Evolutionary conservation across 1,140 invertebrate genomes (phyloP).

Genomic region (Ceratina japonica): DNA sequence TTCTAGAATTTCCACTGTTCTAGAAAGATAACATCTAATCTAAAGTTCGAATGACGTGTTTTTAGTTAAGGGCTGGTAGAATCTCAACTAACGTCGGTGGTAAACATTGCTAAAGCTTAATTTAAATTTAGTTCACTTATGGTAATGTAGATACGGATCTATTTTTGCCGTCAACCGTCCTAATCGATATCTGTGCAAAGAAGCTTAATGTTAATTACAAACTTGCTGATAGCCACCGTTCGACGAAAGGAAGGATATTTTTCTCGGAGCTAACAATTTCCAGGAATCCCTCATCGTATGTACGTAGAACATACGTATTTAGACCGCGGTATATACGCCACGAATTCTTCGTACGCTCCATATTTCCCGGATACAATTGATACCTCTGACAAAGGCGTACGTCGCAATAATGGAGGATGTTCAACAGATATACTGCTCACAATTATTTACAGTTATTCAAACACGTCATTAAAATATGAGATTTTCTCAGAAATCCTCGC

Average conservation of each 20-base stretch:
- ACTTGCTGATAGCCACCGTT: neutral
- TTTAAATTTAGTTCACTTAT: neutral
- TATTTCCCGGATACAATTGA: conserved; percentile 7
- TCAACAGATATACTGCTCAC: no score
- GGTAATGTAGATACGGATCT: neutral
- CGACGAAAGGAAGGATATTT: neutral
- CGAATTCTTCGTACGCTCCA: neutral
- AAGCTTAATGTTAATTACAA: conserved; percentile 11
- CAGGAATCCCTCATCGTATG: neutral
- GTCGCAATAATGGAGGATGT: neutral
- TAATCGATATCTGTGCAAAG: neutral
- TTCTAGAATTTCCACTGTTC: no score
- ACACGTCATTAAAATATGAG: no score
- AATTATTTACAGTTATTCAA: no score
- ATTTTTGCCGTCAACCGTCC: neutral
- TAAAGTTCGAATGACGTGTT: no score
- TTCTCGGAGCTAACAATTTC: neutral
- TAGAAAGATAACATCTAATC: no score
- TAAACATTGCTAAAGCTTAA: conserved; percentile 1
- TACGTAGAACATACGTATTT: neutral
- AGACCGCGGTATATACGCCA: neutral
- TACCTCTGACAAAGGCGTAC: neutral
- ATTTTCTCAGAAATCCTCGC: no score
- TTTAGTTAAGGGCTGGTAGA: no score
- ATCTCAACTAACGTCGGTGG: no score